Base-by-base conservation (phyloP, 2,888 invertebrate genomes). In the Xestoiulus laeticollis region DNA sequence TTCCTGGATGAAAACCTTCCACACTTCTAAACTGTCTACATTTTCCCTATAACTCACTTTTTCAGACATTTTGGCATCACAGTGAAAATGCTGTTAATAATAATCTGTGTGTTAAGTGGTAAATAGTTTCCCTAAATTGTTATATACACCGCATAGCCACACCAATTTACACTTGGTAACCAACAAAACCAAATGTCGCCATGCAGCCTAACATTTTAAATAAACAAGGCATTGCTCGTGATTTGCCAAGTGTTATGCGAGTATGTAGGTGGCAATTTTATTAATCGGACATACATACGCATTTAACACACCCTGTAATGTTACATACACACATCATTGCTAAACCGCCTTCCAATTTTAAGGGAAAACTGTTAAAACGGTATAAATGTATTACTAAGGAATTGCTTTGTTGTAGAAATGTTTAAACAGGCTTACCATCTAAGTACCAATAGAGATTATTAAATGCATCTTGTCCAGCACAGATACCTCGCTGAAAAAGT, bases 371-470 rank as follows among this genome's bases (percentile, higher is more conserved):
- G 32, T 84, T 84, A 84, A 84, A 38, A 22, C 16, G 1, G 38
- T 19, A 85, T 44, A 38, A 85, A 85, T 85, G 38, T 10, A 14
- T n/a, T n/a, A 10, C 38, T 12, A 14, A 68, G 38, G 38, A 85
- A 33, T 33, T 10, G 1, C 19, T 44, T 38, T 85, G 38, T 38
- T 85, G 38, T 38, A 85, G 26, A 85, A 83, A 38, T 1, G n/a
- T 33, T n/a, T 33, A 85, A 26, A 30, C 12, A 26, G 85, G 90
- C 90, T 90, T 89, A 90, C 91, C 90, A 90, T 90, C 90, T 89
- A 90, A 90, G 90, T 90, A 90, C 90, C 90, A 91, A 89, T 91
- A 91, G 59, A 89, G 88, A 89, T 90, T 90, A 88, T 90, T 90
- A 89, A 90, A 90, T 78, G 90, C 90, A 89, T 90, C 91, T 87